phyloP scores from a whole-genome alignment of 2,888 invertebrate genomes.

The Acronicta alni region DNA sequence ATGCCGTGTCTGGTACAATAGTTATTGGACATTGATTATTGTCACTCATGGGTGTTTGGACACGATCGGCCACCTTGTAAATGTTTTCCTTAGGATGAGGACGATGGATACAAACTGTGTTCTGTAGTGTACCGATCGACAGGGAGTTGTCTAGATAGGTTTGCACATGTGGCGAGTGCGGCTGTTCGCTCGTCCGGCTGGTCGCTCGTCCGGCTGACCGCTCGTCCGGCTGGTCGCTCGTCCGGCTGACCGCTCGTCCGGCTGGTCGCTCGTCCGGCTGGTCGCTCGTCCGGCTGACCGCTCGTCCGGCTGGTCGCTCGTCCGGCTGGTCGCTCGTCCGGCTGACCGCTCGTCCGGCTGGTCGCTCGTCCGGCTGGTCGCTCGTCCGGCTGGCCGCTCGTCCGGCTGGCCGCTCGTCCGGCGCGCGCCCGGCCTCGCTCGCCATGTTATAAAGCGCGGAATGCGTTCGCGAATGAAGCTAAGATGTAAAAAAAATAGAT shows the following conservation, averaged over 20 bases:
- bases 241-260: no score
- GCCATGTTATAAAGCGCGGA: conserved; percentile 68
- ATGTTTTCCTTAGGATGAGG: conserved; percentile 81
- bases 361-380: no score
- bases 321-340: no score
- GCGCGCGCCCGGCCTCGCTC: conserved; percentile 58
- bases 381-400: no score
- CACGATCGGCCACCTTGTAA: conserved; percentile 69
- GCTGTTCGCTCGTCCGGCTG: no score
- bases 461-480: conserved; percentile 73
- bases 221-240: no score
- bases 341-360: no score
- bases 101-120: conserved; percentile 87
- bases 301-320: no score
- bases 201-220: no score
- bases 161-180: conserved; percentile 64
- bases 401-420: no score
- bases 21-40: conserved; percentile 11
- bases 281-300: no score
- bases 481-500: conserved; percentile 85
- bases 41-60: conserved; percentile 51
- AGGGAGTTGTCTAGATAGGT: conserved; percentile 85
- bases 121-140: conserved; percentile 86
- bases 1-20: conserved; percentile 42
- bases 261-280: no score